phyloP scores from a whole-genome alignment of 2,113 vertebrate species.

The Chrysemys picta region DNA sequence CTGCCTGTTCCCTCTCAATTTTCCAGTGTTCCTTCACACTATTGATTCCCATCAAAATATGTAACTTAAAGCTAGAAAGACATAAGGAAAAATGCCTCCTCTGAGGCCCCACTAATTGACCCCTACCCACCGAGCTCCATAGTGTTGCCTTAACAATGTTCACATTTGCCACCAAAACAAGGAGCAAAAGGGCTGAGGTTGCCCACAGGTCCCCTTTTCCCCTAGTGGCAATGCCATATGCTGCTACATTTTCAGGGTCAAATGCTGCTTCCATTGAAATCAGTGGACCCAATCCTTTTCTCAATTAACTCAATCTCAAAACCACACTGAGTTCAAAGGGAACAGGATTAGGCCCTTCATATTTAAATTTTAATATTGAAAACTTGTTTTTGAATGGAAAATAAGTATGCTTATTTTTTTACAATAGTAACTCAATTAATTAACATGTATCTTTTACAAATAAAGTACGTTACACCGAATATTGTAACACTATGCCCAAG shows the following conservation, averaged over 20 bases:
- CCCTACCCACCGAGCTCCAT: constrained; percentile 77
- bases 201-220: constrained; percentile 35
- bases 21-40: constrained; percentile 41
- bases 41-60: constrained; percentile 36
- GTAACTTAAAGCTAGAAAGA: constrained; percentile 61
- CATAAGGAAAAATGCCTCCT: constrained; percentile 58
- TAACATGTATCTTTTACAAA: not conserved
- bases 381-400: not conserved
- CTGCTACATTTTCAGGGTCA: constrained; percentile 39
- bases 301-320: not conserved
- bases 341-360: accelerated
- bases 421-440: not conserved
- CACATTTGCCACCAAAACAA: not conserved
- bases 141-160: constrained; percentile 69
- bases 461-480: not conserved
- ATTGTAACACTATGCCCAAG: not conserved
- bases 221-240: constrained; percentile 49
- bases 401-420: not conserved
- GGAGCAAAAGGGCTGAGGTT: constrained; percentile 39
- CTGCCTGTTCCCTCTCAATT: constrained; percentile 48
- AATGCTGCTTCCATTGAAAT: constrained; percentile 10
- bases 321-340: not conserved
- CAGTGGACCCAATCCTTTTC: constrained; percentile 17
- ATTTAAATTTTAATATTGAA: constrained; percentile 23
- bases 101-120: constrained; percentile 73